These are phyloP conservation scores for Semaprochilodus insignis DNA, from an alignment of 2,797 vertebrate species.

Conservation along the genomic window DNA sequence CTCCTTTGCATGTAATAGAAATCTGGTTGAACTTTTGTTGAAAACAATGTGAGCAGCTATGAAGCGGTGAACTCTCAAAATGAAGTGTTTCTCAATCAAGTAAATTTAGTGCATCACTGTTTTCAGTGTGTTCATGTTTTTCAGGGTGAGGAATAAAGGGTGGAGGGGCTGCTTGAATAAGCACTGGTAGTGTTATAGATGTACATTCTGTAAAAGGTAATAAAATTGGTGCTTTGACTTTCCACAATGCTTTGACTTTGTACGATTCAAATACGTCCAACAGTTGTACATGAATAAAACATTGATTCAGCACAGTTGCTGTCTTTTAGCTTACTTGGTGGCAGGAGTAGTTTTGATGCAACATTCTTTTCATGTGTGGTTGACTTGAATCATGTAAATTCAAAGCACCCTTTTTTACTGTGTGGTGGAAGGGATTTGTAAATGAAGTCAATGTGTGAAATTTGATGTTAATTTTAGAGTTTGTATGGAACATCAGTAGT, in stretches of 20 bases:
- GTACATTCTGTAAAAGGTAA: background rate
- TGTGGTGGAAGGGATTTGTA: background rate
- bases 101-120: background rate
- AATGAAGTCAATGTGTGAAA: background rate
- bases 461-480: background rate
- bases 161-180: background rate
- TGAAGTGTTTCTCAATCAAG: background rate
- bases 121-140: background rate
- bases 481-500: background rate
- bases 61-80: no score
- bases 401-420: background rate
- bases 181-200: background rate
- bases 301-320: background rate
- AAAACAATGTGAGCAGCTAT: no score
- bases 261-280: background rate
- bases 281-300: background rate
- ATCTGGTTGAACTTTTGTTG: no score
- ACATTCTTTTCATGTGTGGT: background rate
- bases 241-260: background rate
- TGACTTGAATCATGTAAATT: background rate
- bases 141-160: background rate
- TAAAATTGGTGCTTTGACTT: no score
- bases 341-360: background rate
- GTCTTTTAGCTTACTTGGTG: background rate
- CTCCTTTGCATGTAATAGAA: no score